Conservation (phyloP, 2,113 vertebrate genomes). For the Casuarius casuarius region DNA sequence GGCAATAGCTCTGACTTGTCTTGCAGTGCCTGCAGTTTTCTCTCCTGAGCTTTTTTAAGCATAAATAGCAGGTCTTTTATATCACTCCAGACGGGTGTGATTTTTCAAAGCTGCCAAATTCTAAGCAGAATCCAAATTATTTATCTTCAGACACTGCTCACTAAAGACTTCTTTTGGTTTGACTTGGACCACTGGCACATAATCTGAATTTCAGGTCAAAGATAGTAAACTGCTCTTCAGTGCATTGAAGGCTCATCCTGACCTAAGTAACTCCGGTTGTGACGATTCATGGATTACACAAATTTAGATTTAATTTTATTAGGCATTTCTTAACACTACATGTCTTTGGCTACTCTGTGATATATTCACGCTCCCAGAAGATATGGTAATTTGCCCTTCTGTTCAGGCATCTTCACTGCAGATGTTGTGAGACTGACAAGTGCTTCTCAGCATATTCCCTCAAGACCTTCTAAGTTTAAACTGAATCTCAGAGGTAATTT, state of each 20-base stretch:
- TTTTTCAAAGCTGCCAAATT: constrained; percentile 50
- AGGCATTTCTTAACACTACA: neutral
- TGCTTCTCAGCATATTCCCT: constrained; percentile 13
- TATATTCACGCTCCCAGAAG: neutral
- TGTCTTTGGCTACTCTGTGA: constrained; percentile 26
- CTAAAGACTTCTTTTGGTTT: neutral
- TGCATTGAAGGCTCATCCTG: neutral
- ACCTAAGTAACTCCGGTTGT: neutral
- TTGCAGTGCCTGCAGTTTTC: neutral
- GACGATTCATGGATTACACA: neutral
- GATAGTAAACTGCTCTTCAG: constrained; percentile 37
- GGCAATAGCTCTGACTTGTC: neutral
- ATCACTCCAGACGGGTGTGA: constrained; percentile 11
- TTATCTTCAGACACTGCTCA: constrained; percentile 31
- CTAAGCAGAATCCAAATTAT: constrained; percentile 38
- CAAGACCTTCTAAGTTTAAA: neutral
- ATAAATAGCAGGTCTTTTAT: constrained; percentile 37
- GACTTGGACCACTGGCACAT: constrained; percentile 15
- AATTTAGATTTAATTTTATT: constrained; percentile 27
- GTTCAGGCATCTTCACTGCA: constrained; percentile 25
- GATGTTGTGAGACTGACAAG: constrained; percentile 53
- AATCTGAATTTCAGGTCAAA: constrained; percentile 46
- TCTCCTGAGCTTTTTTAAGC: constrained; percentile 24
- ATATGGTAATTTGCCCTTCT: constrained; percentile 44
- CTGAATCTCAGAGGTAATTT: constrained; percentile 55